Evolutionary conservation across 2,888 invertebrate species (phyloP), one percentile per base, ranked within the genome.

Genomic region (Pristionchus exspectatus): DNA sequence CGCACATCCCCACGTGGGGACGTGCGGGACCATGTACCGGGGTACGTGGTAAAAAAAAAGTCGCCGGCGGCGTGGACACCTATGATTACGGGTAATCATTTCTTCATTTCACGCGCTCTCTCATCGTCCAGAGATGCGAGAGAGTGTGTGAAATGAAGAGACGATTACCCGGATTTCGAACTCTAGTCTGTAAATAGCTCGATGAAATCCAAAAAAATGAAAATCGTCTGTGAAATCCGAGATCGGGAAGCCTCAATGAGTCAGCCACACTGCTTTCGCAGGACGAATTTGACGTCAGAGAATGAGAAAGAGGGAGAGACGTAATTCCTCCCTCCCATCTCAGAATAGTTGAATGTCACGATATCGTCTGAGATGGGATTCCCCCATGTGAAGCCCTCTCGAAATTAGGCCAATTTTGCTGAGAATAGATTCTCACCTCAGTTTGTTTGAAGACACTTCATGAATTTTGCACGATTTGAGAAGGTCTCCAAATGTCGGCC

Each of bases 261-360:
- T 74, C 74, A 74, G 38, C 38, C n/a, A 74, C 38, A 21, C 7
- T 63, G 24, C 63, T 59, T 59, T 18, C 72, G 30, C n/a, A 33
- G 27, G 5, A 7, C 30, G 27, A 33, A 30, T 69, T 69, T 74
- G 74, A 74, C 74, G 74, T 74, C 33, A 38, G 74, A 38, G 74
- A 74, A 38, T 74, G 44, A 21, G 74, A 44, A 24, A 30, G 27
- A 38, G 63, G 10, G 69, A 27, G 69, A 27, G 69, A 74, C 74
- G 74, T 74, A 74, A 74, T 74, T 74, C 74, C 74, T 21, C 69
- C 69, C 30, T 38, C 38, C 38, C 33, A 21, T 38, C 74, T 74
- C 38, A 24, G 74, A 74, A 74, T 74, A 38, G 74, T 1, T 74
- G 74, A 10, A 0, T 74, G 74, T 38, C 74, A 74, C 74, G 74